Base-by-base conservation (phyloP, 2,888 invertebrate species). In the Teleiodes luculella region DNA sequence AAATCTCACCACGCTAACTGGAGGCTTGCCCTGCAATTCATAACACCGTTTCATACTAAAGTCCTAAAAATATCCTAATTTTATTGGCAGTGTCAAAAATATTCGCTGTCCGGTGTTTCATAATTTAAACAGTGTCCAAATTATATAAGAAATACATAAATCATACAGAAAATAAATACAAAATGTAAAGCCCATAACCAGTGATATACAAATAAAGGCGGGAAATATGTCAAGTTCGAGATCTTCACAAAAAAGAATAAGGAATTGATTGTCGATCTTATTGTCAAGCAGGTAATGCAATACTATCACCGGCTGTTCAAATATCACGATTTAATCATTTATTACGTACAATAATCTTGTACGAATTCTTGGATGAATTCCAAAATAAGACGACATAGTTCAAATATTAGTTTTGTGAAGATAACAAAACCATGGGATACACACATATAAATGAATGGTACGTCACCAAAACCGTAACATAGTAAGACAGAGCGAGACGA, bases 1-100 rank as follows among this genome's bases (percentile, higher is more conserved):
- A 58, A 4, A 62, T 82, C 87, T 87, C 86, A 87, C 87, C 87
- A 85, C 80, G 65, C 83, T 86, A 76, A 80, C 70, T 79, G 82
- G 81, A 66, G 79, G 65, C 67, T 69, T 83, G 70, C 72, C 86
- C 87, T 87, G 87, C 63, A 86, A 87, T 76, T 52, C 36, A 53
- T 14, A 53, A 57, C 39, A 57, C 54, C 24, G 28, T 10, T 37
- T 56, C 33, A 39, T 51, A 46, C 50, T 54, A 36, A 48, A 30
- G n/a, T 52, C 54, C 52, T 54, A 51, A 52, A 39, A 36, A n/a
- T 41, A 39, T 5, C 53, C 53, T 58, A 55, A 48, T 53, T 53
- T 62, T 54, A 62, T 64, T 62, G 66, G 66, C 66, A 70, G 66
- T 68, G 63, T 16, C n/a, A 35, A 11, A 16, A 31, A 13, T n/a